A percentile compares a stretch with the other conserved stretches of the same genome.
Evolutionary conservation across 1,140 invertebrate genomes (phyloP).

Genomic region (Doryteuthis pealeii): DNA sequence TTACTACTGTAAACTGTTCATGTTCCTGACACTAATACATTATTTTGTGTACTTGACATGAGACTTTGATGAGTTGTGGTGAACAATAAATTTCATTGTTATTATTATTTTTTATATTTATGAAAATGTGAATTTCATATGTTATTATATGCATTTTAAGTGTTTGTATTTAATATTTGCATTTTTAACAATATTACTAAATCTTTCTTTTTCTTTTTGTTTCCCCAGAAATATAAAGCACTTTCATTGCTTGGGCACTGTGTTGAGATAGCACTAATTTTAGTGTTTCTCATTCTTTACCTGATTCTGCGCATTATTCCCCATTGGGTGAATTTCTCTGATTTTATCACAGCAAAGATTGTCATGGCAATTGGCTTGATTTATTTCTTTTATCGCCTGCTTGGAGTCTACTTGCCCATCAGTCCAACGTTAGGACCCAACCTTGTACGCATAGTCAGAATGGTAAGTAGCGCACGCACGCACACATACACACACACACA

Average conservation of each 20-base stretch:
- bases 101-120: no score
- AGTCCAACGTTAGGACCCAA: constrained; percentile 61
- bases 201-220: not conserved
- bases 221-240: constrained; percentile 34
- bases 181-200: no score
- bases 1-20: no score
- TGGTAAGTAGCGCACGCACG: constrained; percentile 46
- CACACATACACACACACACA: not conserved
- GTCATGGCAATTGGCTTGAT: constrained; percentile 51
- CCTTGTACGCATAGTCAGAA: constrained; percentile 58
- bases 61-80: no score
- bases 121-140: no score
- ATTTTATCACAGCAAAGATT: constrained; percentile 44
- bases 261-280: constrained; percentile 41
- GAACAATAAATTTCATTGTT: no score
- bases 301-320: constrained; percentile 47
- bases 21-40: no score
- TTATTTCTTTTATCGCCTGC: constrained; percentile 60
- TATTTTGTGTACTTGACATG: no score
- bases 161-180: no score
- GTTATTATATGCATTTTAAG: no score
- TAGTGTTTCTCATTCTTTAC: constrained; percentile 40
- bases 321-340: constrained; percentile 31
- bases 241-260: constrained; percentile 32
- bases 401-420: constrained; percentile 59